Evolutionary conservation across 2,888 invertebrate genomes (phyloP), one percentile per base, ranked within the genome.

Genomic region (Hymenopus coronatus): DNA sequence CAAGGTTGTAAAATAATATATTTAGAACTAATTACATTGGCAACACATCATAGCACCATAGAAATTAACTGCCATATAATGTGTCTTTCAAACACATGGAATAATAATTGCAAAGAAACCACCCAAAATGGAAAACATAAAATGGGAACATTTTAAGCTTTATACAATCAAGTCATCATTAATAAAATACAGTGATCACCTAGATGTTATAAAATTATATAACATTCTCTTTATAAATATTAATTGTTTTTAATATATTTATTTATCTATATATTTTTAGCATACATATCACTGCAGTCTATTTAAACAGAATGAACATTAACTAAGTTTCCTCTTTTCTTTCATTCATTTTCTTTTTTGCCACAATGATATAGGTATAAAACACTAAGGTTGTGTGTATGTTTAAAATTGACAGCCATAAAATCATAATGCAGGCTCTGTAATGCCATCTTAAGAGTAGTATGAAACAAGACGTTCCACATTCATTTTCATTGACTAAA

Each of bases 41-140:
- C 88, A 89, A 89, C 84, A 87, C 82, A 88, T 86, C 82, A 40
- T 89, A 89, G 89, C 89, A 89, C 89, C 89, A 89, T 81, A 89
- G 85, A 88, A 84, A 84, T 28, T 84, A 89, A 70, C 84, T 87
- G 85, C 30, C 87, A 30, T 54, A 30, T 87, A 46, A 46, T 27
- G 46, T 87, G 46, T 85, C 87, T 84, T 87, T 83, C 40, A 87
- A 84, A 84, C 83, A 87, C 84, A 87, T 28, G 33, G 54, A 70
- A 70, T 70, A 70, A 15, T 70, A 15, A 70, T 70, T 70, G 54
- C 15, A 70, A 70, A 70, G 25, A 70, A 15, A 70, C 54, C 54
- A 70, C 54, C 54, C 54, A 3, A 20, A 70, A 70, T 70, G 25
- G 25, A 81, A 87, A 85, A 85, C 40, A 33, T 25, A 20, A 85